Evolutionary conservation across 2,888 invertebrate genomes (phyloP).

Genomic region (Eupsilia transversa): DNA sequence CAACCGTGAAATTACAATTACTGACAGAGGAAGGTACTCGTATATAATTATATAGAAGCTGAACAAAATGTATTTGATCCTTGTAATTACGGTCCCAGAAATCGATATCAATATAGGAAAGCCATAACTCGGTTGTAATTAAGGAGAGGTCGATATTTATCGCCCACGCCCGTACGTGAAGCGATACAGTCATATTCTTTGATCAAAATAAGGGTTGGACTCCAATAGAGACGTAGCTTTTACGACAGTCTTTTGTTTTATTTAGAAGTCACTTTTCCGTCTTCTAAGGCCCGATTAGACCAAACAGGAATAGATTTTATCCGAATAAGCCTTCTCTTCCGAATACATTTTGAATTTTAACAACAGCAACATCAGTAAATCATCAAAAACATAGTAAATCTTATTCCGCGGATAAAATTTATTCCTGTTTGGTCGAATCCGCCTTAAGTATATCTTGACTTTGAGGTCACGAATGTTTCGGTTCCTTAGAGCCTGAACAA

Average conservation of each 20-base stretch:
- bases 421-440: no score
- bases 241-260: background rate
- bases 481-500: background rate
- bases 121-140: conserved; percentile 46
- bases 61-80: conserved; percentile 37
- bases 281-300: no score
- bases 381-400: no score
- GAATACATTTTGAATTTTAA: no score
- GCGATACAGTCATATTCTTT: conserved; percentile 43
- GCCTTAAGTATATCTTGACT: no score
- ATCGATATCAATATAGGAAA: conserved; percentile 41
- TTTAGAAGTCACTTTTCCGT: background rate
- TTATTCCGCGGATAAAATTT: no score
- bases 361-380: no score
- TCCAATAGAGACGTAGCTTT: conserved; percentile 9
- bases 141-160: conserved; percentile 38
- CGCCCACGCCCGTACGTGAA: conserved; percentile 37
- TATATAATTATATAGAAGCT: background rate
- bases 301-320: no score
- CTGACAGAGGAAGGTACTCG: background rate
- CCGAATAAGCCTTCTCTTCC: no score
- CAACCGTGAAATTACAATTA: background rate
- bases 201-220: conserved; percentile 27
- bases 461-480: background rate
- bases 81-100: conserved; percentile 27